Evolutionary conservation across 1,140 invertebrate species (phyloP).

Genomic region (Aethina tumida): DNA sequence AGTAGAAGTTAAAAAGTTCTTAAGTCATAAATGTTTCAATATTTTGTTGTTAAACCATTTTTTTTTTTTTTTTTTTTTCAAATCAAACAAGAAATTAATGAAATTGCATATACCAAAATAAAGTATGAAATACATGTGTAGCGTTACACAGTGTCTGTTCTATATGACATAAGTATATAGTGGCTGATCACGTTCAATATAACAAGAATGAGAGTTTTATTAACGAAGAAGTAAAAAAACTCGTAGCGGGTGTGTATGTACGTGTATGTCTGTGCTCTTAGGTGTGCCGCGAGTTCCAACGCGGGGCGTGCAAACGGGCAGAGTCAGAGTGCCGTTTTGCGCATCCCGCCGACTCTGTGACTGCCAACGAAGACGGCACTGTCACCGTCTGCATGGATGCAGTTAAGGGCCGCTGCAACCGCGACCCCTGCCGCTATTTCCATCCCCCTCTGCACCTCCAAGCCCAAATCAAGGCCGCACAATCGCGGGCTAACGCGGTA

Average conservation of each 20-base stretch:
- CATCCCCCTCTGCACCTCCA: constrained; percentile 96
- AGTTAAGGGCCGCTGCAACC: constrained; percentile 92
- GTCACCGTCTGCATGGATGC: constrained; percentile 99
- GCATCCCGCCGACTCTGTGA: constrained; percentile 90
- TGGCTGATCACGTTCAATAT: no score
- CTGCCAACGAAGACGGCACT: constrained; percentile 87
- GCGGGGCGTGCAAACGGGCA: constrained; percentile 91
- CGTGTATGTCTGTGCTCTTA: constrained; percentile 40
- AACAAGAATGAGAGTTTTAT: no score
- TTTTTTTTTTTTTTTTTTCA: no score
- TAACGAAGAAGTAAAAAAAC: constrained; percentile 4
- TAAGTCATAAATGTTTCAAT: no score
- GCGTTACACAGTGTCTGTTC: no score
- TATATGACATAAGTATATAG: no score
- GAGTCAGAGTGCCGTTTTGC: constrained; percentile 95
- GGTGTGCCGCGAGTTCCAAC: constrained; percentile 98
- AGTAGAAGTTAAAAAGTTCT: no score
- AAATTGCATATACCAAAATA: no score
- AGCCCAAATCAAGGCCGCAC: constrained; percentile 95
- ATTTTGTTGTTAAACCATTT: no score
- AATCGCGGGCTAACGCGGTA: constrained; percentile 91
- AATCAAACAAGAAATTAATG: no score
- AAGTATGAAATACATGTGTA: no score
- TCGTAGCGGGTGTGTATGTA: constrained; percentile 31
- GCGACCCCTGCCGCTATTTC: constrained; percentile 95